These are phyloP conservation scores for Callyntrura sp. DNA, from an alignment of 2,888 invertebrate species.

Conservation along the genomic window DNA sequence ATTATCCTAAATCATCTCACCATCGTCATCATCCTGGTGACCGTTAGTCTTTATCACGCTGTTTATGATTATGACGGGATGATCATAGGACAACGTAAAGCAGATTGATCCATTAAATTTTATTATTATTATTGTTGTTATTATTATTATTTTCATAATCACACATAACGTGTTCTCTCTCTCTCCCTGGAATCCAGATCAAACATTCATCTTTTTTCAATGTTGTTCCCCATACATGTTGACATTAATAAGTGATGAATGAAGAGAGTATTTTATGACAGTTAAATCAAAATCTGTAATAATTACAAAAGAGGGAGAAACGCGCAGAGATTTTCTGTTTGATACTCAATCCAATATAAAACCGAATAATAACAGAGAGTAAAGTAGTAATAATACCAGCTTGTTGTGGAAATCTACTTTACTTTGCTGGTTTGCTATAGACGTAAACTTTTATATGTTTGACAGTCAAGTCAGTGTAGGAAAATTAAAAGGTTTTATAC, in stretches of 20 bases:
- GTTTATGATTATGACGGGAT: not conserved
- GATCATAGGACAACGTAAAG: slow-evolving; percentile 62
- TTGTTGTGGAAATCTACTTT: slow-evolving; percentile 6
- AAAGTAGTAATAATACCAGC: not conserved
- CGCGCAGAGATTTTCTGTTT: slow-evolving; percentile 13
- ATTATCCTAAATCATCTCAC: not conserved
- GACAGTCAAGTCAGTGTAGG: not conserved
- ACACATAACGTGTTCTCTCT: no score
- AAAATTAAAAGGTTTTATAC: slow-evolving; percentile 47
- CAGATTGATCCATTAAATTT: slow-evolving; percentile 68
- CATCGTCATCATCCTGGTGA: not conserved
- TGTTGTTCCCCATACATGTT: slow-evolving; percentile 47
- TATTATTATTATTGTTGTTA: no score
- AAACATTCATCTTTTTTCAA: slow-evolving; percentile 52
- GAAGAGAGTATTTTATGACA: slow-evolving; percentile 51
- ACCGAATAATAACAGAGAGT: no score
- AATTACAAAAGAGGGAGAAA: slow-evolving; percentile 9
- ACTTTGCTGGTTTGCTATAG: slow-evolving; percentile 2
- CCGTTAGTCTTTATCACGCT: no score
- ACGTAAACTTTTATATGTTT: not conserved
- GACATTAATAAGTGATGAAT: slow-evolving; percentile 73
- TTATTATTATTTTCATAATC: no score
- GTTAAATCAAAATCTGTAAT: slow-evolving; percentile 28
- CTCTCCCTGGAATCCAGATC: slow-evolving; percentile 66
- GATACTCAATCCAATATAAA: slow-evolving; percentile 31